Evolutionary conservation across 2,113 vertebrate genomes (phyloP), one percentile per base, ranked within the genome.

Genomic region (Ptyas mucosa): DNA sequence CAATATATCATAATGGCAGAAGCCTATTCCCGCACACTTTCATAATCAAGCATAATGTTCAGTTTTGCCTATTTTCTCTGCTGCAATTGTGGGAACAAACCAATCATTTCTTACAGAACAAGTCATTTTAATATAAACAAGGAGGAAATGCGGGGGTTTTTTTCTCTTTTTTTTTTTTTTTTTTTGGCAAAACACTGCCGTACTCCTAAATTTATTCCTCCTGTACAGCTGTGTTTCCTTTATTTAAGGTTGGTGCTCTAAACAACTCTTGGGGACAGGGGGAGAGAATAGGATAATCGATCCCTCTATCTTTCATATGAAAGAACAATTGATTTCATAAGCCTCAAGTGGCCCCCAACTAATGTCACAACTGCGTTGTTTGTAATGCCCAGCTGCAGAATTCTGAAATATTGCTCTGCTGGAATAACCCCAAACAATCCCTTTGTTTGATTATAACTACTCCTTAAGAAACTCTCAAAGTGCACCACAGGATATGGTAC

Each of bases 21-120:
- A 90, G 93, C 94, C 91, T 53, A 88, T 95, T 23, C 24, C 85
- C 5, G 7, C 89, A 92, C 91, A 92, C 75, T 95, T 95, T 89
- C 54, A 85, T 81, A 88, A 93, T 94, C 75, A 95, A 93, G 92
- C 91, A 91, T 90, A 86, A 2, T 69, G 43, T 69, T 26, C 86
- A 85, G 51, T 91, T 14, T 9, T 58, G 58, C 21, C 88, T 87
- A 14, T 0, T 91, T 95, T 91, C 75, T 58, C 26, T 12, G 21
- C 3, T 3, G 14, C 55, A 90, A 92, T 91, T 53, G 61, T 92
- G 34, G 58, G 12, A 2, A 0, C 9, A 49, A 51, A 64, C 23
- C 54, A 39, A 29, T 20, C 43, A 54, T 46, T 92, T 58, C 64
- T 88, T 5, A 26, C 58, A 87, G 29, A 75, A 92, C 0, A 0